Base-by-base conservation (phyloP, 2,797 vertebrate genomes). In the Mormyrops boulengeri region DNA sequence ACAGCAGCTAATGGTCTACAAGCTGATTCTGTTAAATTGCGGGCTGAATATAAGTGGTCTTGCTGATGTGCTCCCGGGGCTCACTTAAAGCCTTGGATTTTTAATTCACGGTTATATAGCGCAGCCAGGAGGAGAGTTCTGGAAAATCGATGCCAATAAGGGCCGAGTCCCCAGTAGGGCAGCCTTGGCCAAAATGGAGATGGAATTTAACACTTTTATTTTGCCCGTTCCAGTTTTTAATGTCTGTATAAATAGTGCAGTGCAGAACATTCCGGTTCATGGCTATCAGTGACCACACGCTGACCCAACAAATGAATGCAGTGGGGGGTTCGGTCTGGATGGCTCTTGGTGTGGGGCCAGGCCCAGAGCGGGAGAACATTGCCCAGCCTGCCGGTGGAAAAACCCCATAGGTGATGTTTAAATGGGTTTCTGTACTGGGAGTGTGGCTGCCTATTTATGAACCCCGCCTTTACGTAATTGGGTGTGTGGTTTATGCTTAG, bases 401-500 rank as follows among this genome's bases (percentile, higher is more conserved):
- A 34, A 17, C 66, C 12, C 12, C 66, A 3, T 80, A 3, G 73
- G 14, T 44, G 73, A 80, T 3, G 38, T 57, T 53, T 55, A 53
- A 52, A 22, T 30, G 44, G 22, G 11, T 52, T 55, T 55, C 50
- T 2, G 4, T 85, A 47, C 19, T 9, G 4, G 3, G n/a, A 38
- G 49, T 53, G 34, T 73, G 12, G 44, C 8, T 14, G 66, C 4
- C 26, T 34, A 17, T 87, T 87, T 87, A 52, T 14, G 52, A 19
- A 2, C 62, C 34, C 38, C 2, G 4, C 55, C 34, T 41, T 66
- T 62, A 52, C 0, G 8, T 85, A 47, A 52, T 55, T 3, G 8
- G 12, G 47, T 69, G 60, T 53, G 34, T 86, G 12, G 44, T 19
- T 22, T 55, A 38, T 88, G 22, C 91, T 89, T 80, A 92, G 85